Conservation (phyloP, 2,797 vertebrate genomes). For the Saxicola maurus region DNA sequence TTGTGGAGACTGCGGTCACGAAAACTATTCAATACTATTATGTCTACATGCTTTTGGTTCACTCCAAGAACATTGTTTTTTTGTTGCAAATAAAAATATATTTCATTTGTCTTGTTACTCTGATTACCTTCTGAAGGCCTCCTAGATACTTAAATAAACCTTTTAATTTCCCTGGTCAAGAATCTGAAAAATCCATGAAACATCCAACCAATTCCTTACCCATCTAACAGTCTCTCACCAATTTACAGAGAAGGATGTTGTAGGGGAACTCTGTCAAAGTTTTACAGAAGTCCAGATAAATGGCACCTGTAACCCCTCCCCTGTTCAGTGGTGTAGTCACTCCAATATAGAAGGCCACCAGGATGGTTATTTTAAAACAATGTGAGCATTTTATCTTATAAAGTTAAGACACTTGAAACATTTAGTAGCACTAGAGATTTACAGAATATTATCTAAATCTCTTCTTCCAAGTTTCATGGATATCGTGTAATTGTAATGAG, state of each 20-base stretch:
- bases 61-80: not conserved
- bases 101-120: not conserved
- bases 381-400: not conserved
- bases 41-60: not conserved
- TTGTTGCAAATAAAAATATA: not conserved
- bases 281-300: not conserved
- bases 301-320: not conserved
- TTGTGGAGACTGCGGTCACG: not conserved
- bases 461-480: not conserved
- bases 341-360: not conserved
- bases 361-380: not conserved
- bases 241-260: not conserved
- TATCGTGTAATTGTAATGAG: not conserved
- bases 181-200: not conserved
- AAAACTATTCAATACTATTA: not conserved
- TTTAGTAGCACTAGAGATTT: not conserved
- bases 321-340: not conserved
- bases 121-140: not conserved
- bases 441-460: not conserved
- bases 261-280: not conserved
- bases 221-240: too few relatives aligned
- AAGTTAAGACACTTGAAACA: not conserved
- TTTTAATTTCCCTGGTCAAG: not conserved
- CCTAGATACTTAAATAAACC: not conserved
- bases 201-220: not conserved